These are phyloP conservation scores for Anoura caudifer DNA, from an alignment of 2,113 vertebrate species.

Conservation along the genomic window DNA sequence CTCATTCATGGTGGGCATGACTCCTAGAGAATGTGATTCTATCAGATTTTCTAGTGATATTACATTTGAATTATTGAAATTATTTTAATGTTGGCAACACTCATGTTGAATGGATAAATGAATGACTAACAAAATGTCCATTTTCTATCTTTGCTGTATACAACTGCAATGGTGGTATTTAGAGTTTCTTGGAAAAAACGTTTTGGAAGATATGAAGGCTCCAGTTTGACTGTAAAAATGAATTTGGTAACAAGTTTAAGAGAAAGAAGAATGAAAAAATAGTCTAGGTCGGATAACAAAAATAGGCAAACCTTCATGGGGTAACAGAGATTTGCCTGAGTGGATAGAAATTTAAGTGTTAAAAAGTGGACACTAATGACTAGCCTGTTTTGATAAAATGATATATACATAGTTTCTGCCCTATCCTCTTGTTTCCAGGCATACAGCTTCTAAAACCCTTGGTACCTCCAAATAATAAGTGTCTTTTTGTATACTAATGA, in stretches of 20 bases:
- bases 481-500: not conserved
- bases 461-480: not conserved
- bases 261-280: not conserved
- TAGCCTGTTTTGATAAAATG: not conserved
- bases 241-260: not conserved
- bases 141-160: not conserved
- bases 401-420: not conserved
- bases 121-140: not conserved
- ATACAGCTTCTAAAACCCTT: too few relatives aligned
- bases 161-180: not conserved
- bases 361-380: not conserved
- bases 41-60: not conserved
- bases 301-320: not conserved
- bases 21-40: not conserved
- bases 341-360: not conserved
- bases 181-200: not conserved
- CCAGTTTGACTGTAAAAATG: not conserved
- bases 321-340: not conserved
- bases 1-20: not conserved
- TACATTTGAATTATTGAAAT: not conserved
- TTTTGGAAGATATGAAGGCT: not conserved
- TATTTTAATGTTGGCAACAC: not conserved
- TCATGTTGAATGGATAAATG: not conserved
- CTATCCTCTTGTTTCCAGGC: not conserved
- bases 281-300: not conserved